Base-by-base conservation (phyloP, 2,797 vertebrate genomes). In the Cuniculus paca region DNA sequence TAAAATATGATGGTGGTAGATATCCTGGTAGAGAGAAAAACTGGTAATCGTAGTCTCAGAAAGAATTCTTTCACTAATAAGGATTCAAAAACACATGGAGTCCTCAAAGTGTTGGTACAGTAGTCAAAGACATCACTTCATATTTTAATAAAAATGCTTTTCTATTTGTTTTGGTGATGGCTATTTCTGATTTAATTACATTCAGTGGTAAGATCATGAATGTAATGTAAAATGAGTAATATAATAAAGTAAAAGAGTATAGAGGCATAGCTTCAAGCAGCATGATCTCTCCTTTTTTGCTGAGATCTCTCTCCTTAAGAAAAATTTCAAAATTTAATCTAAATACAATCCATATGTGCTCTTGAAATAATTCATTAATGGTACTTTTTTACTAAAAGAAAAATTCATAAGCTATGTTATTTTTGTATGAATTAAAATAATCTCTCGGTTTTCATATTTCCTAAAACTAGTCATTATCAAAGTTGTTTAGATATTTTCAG, bases 351-450 rank as follows among this genome's bases (percentile, higher is more conserved):
- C 90, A 96, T 81, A 94, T 92, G 63, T 93, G 83, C 20, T 95
- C 60, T 97, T 97, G 94, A 97, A 97, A 97, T 96, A 89, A 77
- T 70, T 97, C 96, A 97, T 97, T 97, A 96, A 89, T 81, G 80
- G 90, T 97, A 93, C 68, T 82, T 97, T 87, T 96, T 97, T 97
- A 96, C 82, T 90, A 70, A 60, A 96, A 90, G 68, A 82, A 97
- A 96, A 98, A 94, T 61, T 97, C 80, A 85, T 95, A 96, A 95
- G 74, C 45, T 86, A 74, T 45, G 88, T 88, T 92, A 81, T 96
- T 97, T 87, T 96, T 75, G 39, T 8, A 26, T 2, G 26, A 74
- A 72, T 96, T 90, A 94, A 97, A 97, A 97, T 90, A 34, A 81
- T 87, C 75, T 93, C 90, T 94, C 84, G 86, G 95, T 97, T 94